These are phyloP conservation scores for Ophioderma brevispina DNA, from an alignment of 35 echinoderm and acorn worm genomes.

Conservation along the genomic window DNA sequence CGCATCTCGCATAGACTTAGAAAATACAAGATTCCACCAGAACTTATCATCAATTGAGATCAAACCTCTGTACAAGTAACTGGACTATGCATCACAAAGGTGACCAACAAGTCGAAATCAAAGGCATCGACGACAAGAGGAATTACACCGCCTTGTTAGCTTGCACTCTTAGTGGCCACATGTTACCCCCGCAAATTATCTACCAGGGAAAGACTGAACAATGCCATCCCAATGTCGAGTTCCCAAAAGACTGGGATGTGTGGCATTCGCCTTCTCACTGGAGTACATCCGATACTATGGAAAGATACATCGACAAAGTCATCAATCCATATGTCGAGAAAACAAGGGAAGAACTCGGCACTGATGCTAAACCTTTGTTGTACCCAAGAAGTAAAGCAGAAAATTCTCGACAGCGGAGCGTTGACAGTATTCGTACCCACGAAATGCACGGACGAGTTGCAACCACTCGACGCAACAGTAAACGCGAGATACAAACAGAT, in stretches of 20 bases:
- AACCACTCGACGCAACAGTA: too few relatives aligned
- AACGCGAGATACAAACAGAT: too few relatives aligned
- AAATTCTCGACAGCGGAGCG: neutral
- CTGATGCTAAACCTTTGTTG: neutral
- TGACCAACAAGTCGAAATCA: conserved; percentile 21
- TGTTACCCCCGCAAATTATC: conserved; percentile 22
- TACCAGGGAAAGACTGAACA: conserved; percentile 4
- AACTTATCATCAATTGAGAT: conserved; percentile 34
- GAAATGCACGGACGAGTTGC: neutral
- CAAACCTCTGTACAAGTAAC: neutral
- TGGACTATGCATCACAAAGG: conserved; percentile 32
- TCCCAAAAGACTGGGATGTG: conserved; percentile 39
- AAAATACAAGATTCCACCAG: neutral
- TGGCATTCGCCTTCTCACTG: neutral
- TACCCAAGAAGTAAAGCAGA: neutral
- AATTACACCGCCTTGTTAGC: neutral
- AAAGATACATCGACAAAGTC: neutral
- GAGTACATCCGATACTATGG: conserved; percentile 18
- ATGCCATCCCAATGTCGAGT: conserved; percentile 15
- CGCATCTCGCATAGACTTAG: neutral
- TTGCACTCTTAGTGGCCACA: neutral
- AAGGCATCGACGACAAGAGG: conserved; percentile 5
- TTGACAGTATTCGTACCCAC: neutral
- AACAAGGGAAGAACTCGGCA: neutral
- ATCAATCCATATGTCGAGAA: neutral